phyloP scores from a whole-genome alignment of 2,113 vertebrate species.

The Phoxinus phoxinus region DNA sequence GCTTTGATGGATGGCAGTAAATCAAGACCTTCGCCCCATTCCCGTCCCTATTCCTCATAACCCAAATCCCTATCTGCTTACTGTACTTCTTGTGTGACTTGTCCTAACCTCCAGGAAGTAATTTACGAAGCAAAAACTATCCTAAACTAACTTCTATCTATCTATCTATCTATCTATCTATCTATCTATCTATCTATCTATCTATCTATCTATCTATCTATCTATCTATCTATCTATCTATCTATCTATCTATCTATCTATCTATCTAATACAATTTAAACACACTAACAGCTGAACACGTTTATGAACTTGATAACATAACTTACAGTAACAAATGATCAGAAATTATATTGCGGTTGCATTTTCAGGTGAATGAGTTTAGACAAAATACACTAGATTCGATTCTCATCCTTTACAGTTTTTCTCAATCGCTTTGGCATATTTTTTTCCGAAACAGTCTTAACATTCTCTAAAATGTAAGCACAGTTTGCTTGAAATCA shows the following conservation, averaged over 20 bases:
- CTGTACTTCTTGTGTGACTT: not conserved
- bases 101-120: not conserved
- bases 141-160: not conserved
- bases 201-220: too few species aligned
- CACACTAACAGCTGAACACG: not conserved
- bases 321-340: not conserved
- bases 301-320: not conserved
- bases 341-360: not conserved
- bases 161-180: too few species aligned
- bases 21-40: conserved; percentile 57
- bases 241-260: too few species aligned
- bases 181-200: too few species aligned
- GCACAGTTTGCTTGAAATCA: too few species aligned
- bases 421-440: too few species aligned
- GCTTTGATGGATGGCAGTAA: conserved; percentile 67
- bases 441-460: too few species aligned
- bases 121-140: not conserved
- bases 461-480: too few species aligned
- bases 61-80: conserved; percentile 10
- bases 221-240: too few species aligned
- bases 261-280: not conserved
- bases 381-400: not conserved
- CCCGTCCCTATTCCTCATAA: not conserved
- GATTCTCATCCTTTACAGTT: not conserved
- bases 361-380: too few species aligned